Evolutionary conservation across 1,140 invertebrate genomes (phyloP).

Genomic region (Pogonomyrmex californicus): DNA sequence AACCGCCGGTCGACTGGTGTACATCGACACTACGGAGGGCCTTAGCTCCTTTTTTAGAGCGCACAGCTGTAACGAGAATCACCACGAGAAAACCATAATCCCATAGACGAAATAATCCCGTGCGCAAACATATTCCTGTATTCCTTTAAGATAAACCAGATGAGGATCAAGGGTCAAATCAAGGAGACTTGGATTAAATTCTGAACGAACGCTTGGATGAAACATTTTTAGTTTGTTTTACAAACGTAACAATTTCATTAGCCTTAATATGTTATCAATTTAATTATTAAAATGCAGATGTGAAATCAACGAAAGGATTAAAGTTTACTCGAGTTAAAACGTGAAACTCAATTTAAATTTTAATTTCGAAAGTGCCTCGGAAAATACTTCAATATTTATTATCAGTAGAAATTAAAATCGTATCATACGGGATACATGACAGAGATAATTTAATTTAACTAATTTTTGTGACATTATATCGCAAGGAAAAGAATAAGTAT

Average conservation of each 20-base stretch:
- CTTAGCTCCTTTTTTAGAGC: slow-evolving; percentile 93
- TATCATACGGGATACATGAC: neutral
- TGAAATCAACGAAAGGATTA: neutral
- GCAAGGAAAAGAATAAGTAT: neutral
- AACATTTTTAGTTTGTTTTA: neutral
- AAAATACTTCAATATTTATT: neutral
- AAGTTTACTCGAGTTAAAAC: neutral
- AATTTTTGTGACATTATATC: neutral
- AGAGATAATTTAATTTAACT: slow-evolving; percentile 3
- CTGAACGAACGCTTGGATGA: slow-evolving; percentile 1
- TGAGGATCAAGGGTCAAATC: neutral
- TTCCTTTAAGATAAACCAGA: slow-evolving; percentile 5
- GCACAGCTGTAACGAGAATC: slow-evolving; percentile 89
- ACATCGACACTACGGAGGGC: slow-evolving; percentile 79
- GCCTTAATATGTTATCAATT: neutral
- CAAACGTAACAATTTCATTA: neutral
- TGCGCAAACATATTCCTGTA: slow-evolving; percentile 25
- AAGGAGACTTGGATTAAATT: neutral
- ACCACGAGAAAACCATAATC: neutral
- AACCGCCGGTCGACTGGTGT: slow-evolving; percentile 27
- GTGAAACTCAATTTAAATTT: neutral
- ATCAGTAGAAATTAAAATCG: neutral
- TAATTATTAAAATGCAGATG: neutral
- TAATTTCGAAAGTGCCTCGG: neutral
- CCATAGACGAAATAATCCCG: neutral